Base-by-base conservation (phyloP, 2,888 invertebrate species). In the Kryphioiulus occultus region DNA sequence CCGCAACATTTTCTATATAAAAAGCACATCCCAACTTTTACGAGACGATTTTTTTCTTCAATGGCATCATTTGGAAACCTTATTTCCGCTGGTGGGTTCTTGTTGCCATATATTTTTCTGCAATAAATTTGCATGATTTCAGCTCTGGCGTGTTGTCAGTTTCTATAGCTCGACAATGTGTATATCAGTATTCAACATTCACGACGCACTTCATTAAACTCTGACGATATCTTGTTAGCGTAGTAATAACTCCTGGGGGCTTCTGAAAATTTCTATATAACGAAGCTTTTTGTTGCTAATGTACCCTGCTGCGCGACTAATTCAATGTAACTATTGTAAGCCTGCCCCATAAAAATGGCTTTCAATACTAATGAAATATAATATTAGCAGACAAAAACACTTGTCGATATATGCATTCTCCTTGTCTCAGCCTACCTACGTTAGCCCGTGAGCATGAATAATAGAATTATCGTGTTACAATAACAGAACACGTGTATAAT, bases 51-150 rank as follows among this genome's bases (percentile, higher is more conserved):
- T 59, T 22, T 59, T 59, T 22, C 39, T 39, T 10, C 22, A 22
- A 59, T 22, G 59, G 59, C 59, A 59, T 59, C 59, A 59, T 59
- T 59, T 59, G 59, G 59, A 59, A 59, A 59, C 59, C 59, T 59
- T 59, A 59, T 59, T 59, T 59, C 59, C 59, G 59, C 59, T 59
- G 5, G 59, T 59, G 59, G 4, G 59, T 59, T 59, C 19, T 59
- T 59, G 59, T 59, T 59, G 59, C 59, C 22, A 59, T 59, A 59
- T 59, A 59, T 59, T 59, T 59, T 59, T n/a, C 59, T 22, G 59
- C 59, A 59, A 59, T 59, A 59, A 59, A 59, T 59, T 59, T 59
- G 59, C 59, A 59, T 59, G 59, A 59, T 59, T 59, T 59, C 59
- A 59, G 59, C 22, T 59, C 47, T 47, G 47, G 59, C 22, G 59